These are phyloP conservation scores for Byasa hedistus DNA, from an alignment of 2,888 invertebrate genomes.

Conservation along the genomic window DNA sequence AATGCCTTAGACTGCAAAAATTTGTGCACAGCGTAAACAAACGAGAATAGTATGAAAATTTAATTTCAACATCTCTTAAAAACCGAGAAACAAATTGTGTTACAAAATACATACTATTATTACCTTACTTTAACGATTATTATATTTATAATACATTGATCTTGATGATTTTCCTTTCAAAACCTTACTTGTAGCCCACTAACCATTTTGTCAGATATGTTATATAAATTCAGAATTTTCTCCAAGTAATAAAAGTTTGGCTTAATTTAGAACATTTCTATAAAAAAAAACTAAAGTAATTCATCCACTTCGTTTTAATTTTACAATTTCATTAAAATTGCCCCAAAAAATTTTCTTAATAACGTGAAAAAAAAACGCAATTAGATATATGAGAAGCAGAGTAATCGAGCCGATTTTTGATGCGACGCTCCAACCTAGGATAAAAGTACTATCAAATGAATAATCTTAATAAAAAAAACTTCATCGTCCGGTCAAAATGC, in stretches of 20 bases:
- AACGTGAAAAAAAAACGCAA: slow-evolving; percentile 36
- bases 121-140: slow-evolving; percentile 75
- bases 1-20: slow-evolving; percentile 54
- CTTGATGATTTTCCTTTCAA: slow-evolving; percentile 69
- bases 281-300: slow-evolving; percentile 54
- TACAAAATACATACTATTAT: slow-evolving; percentile 78
- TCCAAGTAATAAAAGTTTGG: slow-evolving; percentile 77
- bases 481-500: slow-evolving; percentile 42
- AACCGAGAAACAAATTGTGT: slow-evolving; percentile 74
- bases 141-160: slow-evolving; percentile 77
- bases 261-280: slow-evolving; percentile 65
- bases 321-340: slow-evolving; percentile 54
- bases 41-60: slow-evolving; percentile 65
- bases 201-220: slow-evolving; percentile 81
- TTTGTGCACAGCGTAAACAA: slow-evolving; percentile 76
- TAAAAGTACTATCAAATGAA: slow-evolving; percentile 35
- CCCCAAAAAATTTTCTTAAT: slow-evolving; percentile 46
- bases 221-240: slow-evolving; percentile 79
- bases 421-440: slow-evolving; percentile 36
- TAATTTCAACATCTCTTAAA: slow-evolving; percentile 70
- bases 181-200: slow-evolving; percentile 78
- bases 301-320: slow-evolving; percentile 49
- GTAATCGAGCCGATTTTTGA: slow-evolving; percentile 39
- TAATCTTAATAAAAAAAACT: slow-evolving; percentile 17
- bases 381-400: slow-evolving; percentile 32